Percentiles rank a stretch among this genome's conserved stretches.
phyloP scores from a whole-genome alignment of 2,113 vertebrate species.

The Puffinus mauretanicus region DNA sequence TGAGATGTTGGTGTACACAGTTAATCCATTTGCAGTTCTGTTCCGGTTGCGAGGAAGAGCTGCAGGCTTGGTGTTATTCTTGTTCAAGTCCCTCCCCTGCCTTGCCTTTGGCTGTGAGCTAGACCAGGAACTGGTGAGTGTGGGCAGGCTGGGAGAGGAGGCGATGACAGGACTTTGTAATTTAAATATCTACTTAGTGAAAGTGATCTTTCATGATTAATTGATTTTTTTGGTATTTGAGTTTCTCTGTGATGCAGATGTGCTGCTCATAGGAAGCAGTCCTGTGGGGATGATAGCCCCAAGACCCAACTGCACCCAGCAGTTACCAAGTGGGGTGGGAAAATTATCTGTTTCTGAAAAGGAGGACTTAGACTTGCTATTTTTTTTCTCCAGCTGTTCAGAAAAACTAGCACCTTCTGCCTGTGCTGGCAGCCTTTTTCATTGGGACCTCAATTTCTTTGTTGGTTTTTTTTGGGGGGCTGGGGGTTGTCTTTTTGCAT shows the following conservation, averaged over 20 bases:
- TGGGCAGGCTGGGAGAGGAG: neutral
- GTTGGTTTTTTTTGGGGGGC: neutral
- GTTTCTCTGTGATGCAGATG: neutral
- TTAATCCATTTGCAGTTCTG: neutral
- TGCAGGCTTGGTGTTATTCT: neutral
- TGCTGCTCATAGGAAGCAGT: rapidly evolving
- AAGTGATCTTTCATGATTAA: neutral
- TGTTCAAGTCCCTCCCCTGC: neutral
- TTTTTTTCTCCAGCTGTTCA: neutral
- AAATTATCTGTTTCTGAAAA: neutral
- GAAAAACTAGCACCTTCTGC: neutral
- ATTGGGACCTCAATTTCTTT: neutral
- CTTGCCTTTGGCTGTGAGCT: neutral
- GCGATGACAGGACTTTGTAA: neutral
- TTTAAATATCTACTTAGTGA: neutral
- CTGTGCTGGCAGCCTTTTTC: neutral
- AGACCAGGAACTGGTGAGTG: neutral
- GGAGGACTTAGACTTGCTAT: neutral
- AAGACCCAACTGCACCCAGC: neutral
- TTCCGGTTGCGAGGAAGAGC: neutral
- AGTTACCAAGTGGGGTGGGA: neutral
- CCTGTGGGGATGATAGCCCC: neutral
- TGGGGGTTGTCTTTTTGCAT: neutral
- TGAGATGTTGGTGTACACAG: neutral
- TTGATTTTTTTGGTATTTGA: neutral